Evolutionary conservation across 2,888 invertebrate species (phyloP).

Genomic region (Xestia c-nigrum): DNA sequence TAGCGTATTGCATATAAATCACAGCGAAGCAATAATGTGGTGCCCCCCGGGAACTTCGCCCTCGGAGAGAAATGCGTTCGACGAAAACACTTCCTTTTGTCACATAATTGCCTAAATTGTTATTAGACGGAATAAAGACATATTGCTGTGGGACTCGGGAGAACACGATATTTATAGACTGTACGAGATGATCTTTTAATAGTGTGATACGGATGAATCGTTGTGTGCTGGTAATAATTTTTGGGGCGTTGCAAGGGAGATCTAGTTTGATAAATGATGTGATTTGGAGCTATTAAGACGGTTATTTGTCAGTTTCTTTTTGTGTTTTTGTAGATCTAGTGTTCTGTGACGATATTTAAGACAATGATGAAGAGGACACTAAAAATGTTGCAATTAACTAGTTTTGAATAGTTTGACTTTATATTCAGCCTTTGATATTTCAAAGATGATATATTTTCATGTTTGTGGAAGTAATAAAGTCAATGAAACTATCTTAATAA

Average conservation of each 20-base stretch:
- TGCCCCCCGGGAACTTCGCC: slow-evolving; percentile 79
- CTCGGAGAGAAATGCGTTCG: slow-evolving; percentile 80
- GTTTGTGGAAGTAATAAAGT: slow-evolving; percentile 34
- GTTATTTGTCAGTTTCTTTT: slow-evolving; percentile 50
- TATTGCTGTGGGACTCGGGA: slow-evolving; percentile 81
- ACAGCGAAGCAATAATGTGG: slow-evolving; percentile 86
- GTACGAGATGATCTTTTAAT: slow-evolving; percentile 88
- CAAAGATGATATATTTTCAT: slow-evolving; percentile 13
- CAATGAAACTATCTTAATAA: slow-evolving; percentile 21
- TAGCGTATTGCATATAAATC: slow-evolving; percentile 85
- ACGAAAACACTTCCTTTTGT: slow-evolving; percentile 89
- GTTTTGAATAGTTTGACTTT: not conserved
- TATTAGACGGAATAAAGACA: slow-evolving; percentile 90
- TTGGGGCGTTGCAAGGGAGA: slow-evolving; percentile 64
- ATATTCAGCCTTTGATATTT: not conserved
- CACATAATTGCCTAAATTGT: slow-evolving; percentile 90
- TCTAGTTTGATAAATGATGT: slow-evolving; percentile 66
- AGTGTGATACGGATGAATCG: slow-evolving; percentile 79
- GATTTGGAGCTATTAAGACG: slow-evolving; percentile 56
- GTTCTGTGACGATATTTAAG: slow-evolving; percentile 27
- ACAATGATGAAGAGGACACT: slow-evolving; percentile 15
- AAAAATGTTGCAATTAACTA: slow-evolving; percentile 14
- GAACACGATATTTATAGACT: slow-evolving; percentile 82
- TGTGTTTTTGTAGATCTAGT: slow-evolving; percentile 26
- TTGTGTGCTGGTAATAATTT: slow-evolving; percentile 71